phyloP scores from a whole-genome alignment of 2,113 vertebrate genomes.

The Ammodramus savannarum region DNA sequence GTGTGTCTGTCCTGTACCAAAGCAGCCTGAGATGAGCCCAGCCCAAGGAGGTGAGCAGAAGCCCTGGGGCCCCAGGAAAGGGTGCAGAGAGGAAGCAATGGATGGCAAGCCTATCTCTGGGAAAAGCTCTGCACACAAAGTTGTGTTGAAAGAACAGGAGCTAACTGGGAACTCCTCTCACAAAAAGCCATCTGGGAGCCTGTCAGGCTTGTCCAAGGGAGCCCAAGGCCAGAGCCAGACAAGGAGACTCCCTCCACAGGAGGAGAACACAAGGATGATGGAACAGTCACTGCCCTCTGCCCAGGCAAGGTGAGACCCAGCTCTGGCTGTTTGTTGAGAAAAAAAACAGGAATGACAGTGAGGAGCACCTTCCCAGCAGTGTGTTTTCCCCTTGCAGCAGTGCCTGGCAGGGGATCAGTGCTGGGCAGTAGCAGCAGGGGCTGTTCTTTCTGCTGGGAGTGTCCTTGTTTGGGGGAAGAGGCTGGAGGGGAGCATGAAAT shows the following conservation, averaged over 20 bases:
- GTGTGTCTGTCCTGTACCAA: background rate
- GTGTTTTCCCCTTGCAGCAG: background rate
- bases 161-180: background rate
- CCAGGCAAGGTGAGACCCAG: background rate
- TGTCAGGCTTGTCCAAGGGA: background rate
- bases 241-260: fast-evolving
- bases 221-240: background rate
- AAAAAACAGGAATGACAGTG: background rate
- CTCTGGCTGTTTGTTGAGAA: fast-evolving
- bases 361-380: background rate
- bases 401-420: fast-evolving
- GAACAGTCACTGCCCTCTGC: background rate
- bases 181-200: background rate
- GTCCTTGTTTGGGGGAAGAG: background rate
- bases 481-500: background rate
- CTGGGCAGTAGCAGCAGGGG: fast-evolving
- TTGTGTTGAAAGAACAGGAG: fast-evolving
- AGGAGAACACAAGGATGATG: background rate
- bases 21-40: background rate
- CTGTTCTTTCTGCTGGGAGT: background rate
- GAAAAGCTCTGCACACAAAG: background rate
- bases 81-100: background rate
- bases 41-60: background rate
- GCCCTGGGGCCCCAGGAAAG: background rate
- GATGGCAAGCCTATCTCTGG: background rate